phyloP scores from a whole-genome alignment of 2,797 vertebrate genomes.

The Phalloptychus januarius region DNA sequence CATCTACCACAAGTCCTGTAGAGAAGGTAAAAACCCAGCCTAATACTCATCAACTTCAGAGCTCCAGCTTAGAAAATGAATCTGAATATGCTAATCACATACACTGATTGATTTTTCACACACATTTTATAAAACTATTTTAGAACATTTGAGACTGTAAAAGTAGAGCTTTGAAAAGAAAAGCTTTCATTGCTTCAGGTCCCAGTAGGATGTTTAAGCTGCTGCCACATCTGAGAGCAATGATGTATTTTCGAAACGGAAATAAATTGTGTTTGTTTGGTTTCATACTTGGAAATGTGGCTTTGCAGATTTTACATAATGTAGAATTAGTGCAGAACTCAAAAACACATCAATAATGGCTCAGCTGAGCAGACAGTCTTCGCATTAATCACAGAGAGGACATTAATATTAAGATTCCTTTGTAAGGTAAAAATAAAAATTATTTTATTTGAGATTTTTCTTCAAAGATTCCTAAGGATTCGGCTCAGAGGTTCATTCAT shows the following conservation, averaged over 20 bases:
- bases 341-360: background rate
- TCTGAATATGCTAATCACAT: background rate
- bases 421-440: background rate
- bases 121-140: background rate
- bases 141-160: background rate
- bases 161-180: background rate
- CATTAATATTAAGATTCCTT: background rate
- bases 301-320: background rate
- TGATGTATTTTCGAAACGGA: background rate
- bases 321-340: background rate
- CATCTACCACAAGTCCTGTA: constrained; percentile 59
- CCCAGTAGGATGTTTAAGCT: background rate
- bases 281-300: background rate
- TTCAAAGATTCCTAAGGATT: background rate
- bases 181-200: background rate
- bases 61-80: background rate
- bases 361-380: background rate
- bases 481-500: background rate
- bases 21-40: constrained; percentile 64
- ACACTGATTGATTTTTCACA: too few relatives aligned
- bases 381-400: background rate
- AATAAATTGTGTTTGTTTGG: background rate
- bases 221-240: background rate
- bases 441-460: background rate
- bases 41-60: background rate